Conservation (phyloP, 2,888 invertebrate genomes). For the Tortricodes alternella region DNA sequence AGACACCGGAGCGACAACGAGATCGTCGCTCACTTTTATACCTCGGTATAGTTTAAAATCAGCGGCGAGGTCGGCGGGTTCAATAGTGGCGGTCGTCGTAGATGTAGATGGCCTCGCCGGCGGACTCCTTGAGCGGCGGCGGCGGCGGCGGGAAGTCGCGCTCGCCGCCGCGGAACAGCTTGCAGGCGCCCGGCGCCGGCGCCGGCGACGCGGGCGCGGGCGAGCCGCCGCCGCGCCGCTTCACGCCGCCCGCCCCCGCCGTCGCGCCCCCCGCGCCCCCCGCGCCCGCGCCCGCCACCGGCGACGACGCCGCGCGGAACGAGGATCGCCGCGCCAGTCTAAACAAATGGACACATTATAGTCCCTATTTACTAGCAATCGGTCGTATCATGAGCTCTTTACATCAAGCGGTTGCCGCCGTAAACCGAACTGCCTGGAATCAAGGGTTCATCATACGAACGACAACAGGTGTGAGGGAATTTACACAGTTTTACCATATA, state of each 20-base stretch:
- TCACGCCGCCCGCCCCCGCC: slow-evolving; percentile 67
- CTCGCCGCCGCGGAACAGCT: slow-evolving; percentile 73
- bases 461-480: too few species aligned
- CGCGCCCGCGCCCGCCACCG: slow-evolving; percentile 60
- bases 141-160: slow-evolving; percentile 72
- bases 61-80: slow-evolving; percentile 1
- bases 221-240: slow-evolving; percentile 73
- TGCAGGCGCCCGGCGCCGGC: slow-evolving; percentile 77
- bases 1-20: too few species aligned
- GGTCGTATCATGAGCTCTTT: too few species aligned
- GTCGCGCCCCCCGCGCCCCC: slow-evolving; percentile 70
- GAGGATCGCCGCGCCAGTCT: slow-evolving; percentile 87
- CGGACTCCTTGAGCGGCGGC: slow-evolving; percentile 84
- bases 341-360: neutral
- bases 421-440: too few species aligned
- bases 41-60: too few species aligned
- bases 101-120: slow-evolving; percentile 85
- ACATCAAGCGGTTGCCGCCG: too few species aligned
- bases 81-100: slow-evolving; percentile 75
- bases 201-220: slow-evolving; percentile 75
- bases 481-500: too few species aligned
- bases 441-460: too few species aligned
- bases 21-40: too few species aligned
- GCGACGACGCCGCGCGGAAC: slow-evolving; percentile 79
- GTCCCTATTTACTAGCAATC: too few species aligned